Evolutionary conservation across 1,140 invertebrate species (phyloP).

Genomic region (Acromyrmex echinatior): DNA sequence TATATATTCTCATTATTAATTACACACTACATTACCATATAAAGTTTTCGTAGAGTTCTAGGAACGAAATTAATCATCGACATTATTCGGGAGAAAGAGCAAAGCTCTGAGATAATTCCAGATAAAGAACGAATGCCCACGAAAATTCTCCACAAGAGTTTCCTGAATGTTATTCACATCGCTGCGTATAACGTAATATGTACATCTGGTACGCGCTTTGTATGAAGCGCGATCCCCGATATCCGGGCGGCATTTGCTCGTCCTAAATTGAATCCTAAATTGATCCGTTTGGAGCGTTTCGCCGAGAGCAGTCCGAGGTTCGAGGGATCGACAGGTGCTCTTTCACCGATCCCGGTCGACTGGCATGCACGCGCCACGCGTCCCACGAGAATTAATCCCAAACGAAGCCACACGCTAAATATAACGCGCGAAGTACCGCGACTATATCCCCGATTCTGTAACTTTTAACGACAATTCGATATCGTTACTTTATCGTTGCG

Average conservation of each 20-base stretch:
- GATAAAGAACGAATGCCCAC: neutral
- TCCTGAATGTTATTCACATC: conserved; percentile 11
- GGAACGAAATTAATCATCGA: neutral
- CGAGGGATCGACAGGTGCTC: conserved; percentile 51
- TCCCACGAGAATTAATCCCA: conserved; percentile 48
- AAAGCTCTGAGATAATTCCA: neutral
- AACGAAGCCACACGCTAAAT: conserved; percentile 39
- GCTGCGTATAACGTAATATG: neutral
- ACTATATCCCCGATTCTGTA: too few relatives aligned
- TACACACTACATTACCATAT: neutral
- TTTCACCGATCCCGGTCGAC: conserved; percentile 4
- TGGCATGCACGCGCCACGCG: conserved; percentile 11
- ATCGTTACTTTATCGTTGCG: too few relatives aligned
- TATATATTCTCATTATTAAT: neutral
- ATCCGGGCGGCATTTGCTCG: conserved; percentile 24
- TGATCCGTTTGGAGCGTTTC: conserved; percentile 51
- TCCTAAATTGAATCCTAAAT: conserved; percentile 42
- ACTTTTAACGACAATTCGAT: too few relatives aligned
- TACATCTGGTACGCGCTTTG: conserved; percentile 4
- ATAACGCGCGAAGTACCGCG: conserved; percentile 11
- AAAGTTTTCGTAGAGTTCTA: neutral
- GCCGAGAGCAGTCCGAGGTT: neutral
- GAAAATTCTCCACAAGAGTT: neutral
- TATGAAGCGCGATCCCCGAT: conserved; percentile 16
- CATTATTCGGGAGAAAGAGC: neutral